These are phyloP conservation scores for Bujurquina vittata DNA, from an alignment of 2,113 vertebrate genomes.

Conservation along the genomic window DNA sequence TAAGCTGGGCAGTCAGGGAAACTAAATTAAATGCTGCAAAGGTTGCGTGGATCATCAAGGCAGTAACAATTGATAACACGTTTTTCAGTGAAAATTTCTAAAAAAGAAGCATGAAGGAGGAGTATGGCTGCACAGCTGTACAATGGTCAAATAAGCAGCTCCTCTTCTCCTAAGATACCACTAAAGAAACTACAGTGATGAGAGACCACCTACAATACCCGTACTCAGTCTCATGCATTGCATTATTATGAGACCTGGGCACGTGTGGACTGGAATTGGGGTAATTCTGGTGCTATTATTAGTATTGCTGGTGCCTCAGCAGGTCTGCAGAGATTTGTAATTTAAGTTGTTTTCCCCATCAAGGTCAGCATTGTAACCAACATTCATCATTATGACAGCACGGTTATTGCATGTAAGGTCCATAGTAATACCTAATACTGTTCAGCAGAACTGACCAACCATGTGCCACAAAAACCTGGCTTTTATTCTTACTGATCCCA, in stretches of 20 bases:
- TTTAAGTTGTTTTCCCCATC: slow-evolving; percentile 38
- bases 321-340: slow-evolving; percentile 22
- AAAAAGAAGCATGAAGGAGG: not conserved
- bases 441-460: not conserved
- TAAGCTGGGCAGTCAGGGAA: not conserved
- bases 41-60: not conserved
- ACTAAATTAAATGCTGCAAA: not conserved
- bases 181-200: not conserved
- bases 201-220: not conserved
- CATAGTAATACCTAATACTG: not conserved
- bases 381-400: slow-evolving; percentile 46
- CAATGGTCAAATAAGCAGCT: not conserved
- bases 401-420: slow-evolving; percentile 19
- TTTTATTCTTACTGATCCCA: slow-evolving; percentile 15
- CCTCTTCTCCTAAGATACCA: not conserved
- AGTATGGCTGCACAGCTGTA: not conserved
- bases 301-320: slow-evolving; percentile 2
- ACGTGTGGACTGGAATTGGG: not conserved
- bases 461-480: not conserved
- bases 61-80: not conserved
- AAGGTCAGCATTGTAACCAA: slow-evolving; percentile 21
- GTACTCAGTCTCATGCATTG: not conserved
- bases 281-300: slow-evolving; percentile 2
- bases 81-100: not conserved
- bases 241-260: not conserved